Conservation (phyloP, 1,140 invertebrate species). For the Diprion similis region DNA sequence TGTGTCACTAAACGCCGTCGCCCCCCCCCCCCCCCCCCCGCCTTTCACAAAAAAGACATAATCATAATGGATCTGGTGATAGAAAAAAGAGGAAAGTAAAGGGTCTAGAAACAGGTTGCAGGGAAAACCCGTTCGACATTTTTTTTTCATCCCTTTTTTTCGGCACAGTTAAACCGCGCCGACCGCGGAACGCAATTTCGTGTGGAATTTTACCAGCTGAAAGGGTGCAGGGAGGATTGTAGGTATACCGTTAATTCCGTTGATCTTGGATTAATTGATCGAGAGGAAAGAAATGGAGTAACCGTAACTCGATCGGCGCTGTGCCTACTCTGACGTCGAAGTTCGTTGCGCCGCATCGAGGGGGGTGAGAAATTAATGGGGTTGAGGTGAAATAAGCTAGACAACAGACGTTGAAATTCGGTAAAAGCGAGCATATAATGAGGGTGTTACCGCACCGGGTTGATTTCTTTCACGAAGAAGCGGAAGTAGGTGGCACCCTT, state of each 20-base stretch:
- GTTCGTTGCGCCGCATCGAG: not conserved
- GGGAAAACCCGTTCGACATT: constrained; percentile 9
- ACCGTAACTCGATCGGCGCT: not conserved
- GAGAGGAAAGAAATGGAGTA: not conserved
- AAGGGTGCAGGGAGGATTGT: no score
- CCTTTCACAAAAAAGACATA: not conserved
- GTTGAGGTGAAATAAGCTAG: not conserved
- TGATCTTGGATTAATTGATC: not conserved
- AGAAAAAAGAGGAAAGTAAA: constrained; percentile 26
- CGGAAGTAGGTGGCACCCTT: constrained; percentile 42
- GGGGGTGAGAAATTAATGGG: no score
- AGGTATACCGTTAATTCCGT: not conserved
- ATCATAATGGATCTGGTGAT: not conserved
- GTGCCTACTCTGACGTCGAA: not conserved
- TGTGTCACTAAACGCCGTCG: constrained; percentile 41
- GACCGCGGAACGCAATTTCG: not conserved
- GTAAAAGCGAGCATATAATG: not conserved
- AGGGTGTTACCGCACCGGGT: constrained; percentile 19
- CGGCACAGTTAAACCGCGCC: not conserved
- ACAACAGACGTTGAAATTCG: not conserved
- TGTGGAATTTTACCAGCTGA: not conserved
- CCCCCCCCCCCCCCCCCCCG: not conserved
- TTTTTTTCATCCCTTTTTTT: constrained; percentile 11
- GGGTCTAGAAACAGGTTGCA: constrained; percentile 37
- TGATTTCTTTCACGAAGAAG: constrained; percentile 25